Evolutionary conservation across 2,113 vertebrate species (phyloP).

Genomic region (Cephalopholis sonnerati): DNA sequence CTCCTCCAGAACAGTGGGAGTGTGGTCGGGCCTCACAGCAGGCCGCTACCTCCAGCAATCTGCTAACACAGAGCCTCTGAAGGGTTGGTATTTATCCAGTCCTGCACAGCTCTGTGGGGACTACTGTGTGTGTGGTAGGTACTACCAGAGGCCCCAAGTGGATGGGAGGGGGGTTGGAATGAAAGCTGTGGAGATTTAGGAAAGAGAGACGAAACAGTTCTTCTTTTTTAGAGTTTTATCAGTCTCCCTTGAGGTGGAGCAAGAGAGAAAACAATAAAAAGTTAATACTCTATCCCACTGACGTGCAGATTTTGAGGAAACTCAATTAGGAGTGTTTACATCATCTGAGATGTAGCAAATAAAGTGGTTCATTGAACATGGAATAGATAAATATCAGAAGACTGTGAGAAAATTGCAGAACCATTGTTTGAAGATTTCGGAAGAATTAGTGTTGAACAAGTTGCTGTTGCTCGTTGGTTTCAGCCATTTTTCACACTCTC

Average conservation of each 20-base stretch:
- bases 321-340: not conserved
- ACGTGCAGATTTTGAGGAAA: not conserved
- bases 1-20: constrained; percentile 75
- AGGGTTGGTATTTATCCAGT: constrained; percentile 73
- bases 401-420: not conserved
- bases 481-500: not conserved
- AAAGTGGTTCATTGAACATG: not conserved
- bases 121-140: constrained; percentile 70
- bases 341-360: not conserved
- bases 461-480: not conserved
- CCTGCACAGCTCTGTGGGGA: constrained; percentile 68
- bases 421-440: not conserved
- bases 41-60: constrained; percentile 71
- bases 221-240: constrained; percentile 7
- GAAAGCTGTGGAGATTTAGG: constrained; percentile 46
- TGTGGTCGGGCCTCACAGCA: constrained; percentile 73
- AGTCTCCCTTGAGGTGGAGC: not conserved
- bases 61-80: constrained; percentile 74
- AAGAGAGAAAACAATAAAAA: not conserved
- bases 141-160: constrained; percentile 44
- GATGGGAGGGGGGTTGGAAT: constrained; percentile 29
- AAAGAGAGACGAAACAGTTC: not conserved
- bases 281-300: not conserved
- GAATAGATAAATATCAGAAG: not conserved
- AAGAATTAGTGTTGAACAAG: not conserved